Percentiles rank a stretch among this genome's conserved stretches.
These are phyloP conservation scores for Metopolophium dirhodum DNA, from an alignment of 1,140 invertebrate species.

Conservation along the genomic window DNA sequence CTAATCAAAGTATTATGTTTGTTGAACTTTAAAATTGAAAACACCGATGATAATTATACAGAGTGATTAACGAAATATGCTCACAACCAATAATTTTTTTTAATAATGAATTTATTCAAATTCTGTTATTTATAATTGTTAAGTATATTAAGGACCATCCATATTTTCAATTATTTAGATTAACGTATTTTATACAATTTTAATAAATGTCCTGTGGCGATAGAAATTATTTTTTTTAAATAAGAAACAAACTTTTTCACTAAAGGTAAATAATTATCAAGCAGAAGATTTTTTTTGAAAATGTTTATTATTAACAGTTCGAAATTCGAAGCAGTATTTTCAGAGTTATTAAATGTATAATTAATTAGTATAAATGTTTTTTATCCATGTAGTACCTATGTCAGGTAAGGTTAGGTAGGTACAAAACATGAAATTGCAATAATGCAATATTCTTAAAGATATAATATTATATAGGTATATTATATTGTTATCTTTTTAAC, in stretches of 20 bases:
- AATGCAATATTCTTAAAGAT: neutral
- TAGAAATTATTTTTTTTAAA: no score
- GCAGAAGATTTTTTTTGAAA: neutral
- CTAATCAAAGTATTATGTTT: neutral
- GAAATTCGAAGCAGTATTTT: neutral
- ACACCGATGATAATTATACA: neutral
- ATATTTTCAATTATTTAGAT: neutral
- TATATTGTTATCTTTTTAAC: neutral
- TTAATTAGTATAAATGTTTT: neutral
- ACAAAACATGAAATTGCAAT: neutral
- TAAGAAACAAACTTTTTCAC: neutral
- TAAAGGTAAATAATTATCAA: neutral
- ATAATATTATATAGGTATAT: no score
- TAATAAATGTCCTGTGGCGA: fast-evolving
- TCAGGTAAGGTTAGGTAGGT: neutral
- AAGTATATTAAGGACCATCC: neutral
- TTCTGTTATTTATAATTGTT: no score
- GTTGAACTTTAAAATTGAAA: neutral
- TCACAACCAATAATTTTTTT: neutral
- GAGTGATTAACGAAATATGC: neutral
- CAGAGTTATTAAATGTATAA: neutral
- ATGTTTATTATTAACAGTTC: neutral
- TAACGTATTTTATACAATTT: neutral
- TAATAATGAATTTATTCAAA: no score
- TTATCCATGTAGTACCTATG: no score